Evolutionary conservation across 1,140 invertebrate genomes (phyloP).

Genomic region (Bombus balteatus): DNA sequence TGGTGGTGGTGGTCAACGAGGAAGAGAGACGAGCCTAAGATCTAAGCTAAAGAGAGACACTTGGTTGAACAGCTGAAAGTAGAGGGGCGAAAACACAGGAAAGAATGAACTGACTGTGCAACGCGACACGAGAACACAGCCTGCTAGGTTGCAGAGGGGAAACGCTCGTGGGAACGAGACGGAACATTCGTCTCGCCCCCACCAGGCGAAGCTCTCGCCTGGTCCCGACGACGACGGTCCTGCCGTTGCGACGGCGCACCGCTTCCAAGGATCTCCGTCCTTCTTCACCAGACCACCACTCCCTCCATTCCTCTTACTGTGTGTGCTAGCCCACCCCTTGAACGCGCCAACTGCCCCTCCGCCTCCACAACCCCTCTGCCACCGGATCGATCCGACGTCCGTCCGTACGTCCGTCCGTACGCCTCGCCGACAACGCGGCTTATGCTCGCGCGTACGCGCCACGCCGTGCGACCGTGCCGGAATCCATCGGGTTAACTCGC

Average conservation of each 20-base stretch:
- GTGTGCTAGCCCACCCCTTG: conserved; percentile 9
- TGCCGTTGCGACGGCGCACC: conserved; percentile 66
- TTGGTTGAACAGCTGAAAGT: neutral
- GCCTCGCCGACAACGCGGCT: conserved; percentile 50
- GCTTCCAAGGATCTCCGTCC: conserved; percentile 61
- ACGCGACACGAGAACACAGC: conserved; percentile 23
- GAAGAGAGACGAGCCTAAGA: too few species aligned
- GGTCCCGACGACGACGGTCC: conserved; percentile 55
- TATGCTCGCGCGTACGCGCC: conserved; percentile 49
- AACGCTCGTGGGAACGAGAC: neutral
- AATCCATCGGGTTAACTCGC: neutral
- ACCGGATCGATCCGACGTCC: conserved; percentile 69
- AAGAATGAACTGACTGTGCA: conserved; percentile 43
- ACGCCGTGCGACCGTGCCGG: too few species aligned
- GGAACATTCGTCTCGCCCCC: conserved; percentile 10
- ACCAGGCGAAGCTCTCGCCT: conserved; percentile 27
- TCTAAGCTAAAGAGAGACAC: neutral
- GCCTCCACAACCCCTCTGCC: conserved; percentile 48
- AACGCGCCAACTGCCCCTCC: neutral
- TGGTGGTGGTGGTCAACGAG: neutral
- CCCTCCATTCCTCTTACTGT: conserved; percentile 19
- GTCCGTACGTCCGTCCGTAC: conserved; percentile 51
- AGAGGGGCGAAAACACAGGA: conserved; percentile 31
- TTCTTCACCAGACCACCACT: conserved; percentile 36
- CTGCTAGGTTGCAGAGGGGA: neutral